phyloP scores from a whole-genome alignment of 2,888 invertebrate species.

The Pandemis corylana region DNA sequence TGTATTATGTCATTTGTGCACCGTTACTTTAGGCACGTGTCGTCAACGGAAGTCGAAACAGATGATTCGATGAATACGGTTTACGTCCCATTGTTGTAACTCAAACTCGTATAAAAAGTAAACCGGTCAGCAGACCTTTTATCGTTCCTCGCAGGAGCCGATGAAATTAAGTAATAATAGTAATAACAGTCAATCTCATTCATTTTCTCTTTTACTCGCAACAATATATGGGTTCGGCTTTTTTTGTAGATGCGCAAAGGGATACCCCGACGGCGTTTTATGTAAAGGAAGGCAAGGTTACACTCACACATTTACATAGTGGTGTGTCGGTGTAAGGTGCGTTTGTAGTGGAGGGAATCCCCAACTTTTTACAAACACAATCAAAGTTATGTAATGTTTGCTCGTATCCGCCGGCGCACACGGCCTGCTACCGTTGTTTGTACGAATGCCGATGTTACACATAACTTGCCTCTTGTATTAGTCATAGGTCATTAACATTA shows the following conservation, averaged over 20 bases:
- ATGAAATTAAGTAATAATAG: conserved; percentile 81
- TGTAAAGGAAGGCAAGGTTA: conserved; percentile 85
- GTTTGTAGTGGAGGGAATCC: conserved; percentile 83
- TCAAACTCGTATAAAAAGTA: conserved; percentile 78
- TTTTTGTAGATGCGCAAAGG: conserved; percentile 83
- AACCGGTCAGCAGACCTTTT: conserved; percentile 81
- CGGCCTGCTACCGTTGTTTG: conserved; percentile 75
- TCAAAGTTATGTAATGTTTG: conserved; percentile 85
- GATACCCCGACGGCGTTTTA: conserved; percentile 83
- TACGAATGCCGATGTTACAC: conserved; percentile 82
- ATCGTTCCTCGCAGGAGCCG: conserved; percentile 77
- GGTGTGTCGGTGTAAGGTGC: conserved; percentile 73
- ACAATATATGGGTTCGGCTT: conserved; percentile 77
- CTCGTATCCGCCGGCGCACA: conserved; percentile 78
- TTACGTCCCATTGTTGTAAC: conserved; percentile 82
- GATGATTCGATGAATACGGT: conserved; percentile 79
- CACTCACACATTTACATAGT: conserved; percentile 71
- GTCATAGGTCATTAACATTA: conserved; percentile 82
- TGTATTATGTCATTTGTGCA: conserved; percentile 20
- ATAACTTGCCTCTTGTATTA: conserved; percentile 74
- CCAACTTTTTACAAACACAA: conserved; percentile 85
- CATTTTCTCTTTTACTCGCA: conserved; percentile 79
- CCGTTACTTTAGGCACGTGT: conserved; percentile 63
- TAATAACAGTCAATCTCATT: conserved; percentile 82
- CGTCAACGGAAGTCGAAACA: conserved; percentile 66